These are phyloP conservation scores for Odontophorus gujanensis DNA, from an alignment of 2,113 vertebrate genomes.

Conservation along the genomic window DNA sequence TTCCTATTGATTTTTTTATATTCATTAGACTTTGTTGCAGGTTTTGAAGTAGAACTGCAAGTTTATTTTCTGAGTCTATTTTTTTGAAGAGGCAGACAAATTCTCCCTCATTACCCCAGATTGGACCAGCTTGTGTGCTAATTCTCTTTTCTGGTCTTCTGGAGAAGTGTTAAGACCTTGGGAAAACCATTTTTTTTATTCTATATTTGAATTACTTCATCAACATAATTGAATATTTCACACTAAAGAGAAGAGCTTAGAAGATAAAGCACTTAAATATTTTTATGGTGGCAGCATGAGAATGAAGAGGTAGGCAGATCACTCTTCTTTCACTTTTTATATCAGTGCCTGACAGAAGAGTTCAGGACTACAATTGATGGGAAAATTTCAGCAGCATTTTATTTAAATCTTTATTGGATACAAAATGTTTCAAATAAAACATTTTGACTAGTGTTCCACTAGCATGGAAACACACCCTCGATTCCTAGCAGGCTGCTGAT, in stretches of 20 bases:
- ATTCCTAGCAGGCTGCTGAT: neutral
- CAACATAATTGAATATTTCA: neutral
- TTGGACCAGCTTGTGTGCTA: neutral
- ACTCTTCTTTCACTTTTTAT: neutral
- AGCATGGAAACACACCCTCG: neutral
- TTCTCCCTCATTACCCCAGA: neutral
- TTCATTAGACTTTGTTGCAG: neutral
- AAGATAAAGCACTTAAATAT: neutral
- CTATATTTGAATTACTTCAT: neutral
- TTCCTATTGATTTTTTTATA: neutral
- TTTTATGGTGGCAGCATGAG: neutral
- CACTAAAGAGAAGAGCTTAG: neutral
- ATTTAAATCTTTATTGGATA: neutral
- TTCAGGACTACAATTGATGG: neutral
- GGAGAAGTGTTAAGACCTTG: neutral
- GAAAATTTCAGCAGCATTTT: neutral
- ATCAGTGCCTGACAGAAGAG: neutral
- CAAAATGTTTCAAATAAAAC: neutral
- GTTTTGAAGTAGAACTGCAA: neutral
- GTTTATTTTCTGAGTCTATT: neutral
- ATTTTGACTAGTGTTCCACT: neutral
- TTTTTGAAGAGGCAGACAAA: neutral
- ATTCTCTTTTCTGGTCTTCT: neutral
- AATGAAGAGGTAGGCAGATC: neutral
- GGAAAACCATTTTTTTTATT: neutral